phyloP scores from a whole-genome alignment of 2,888 invertebrate species.

The Chrysolina haemoptera region DNA sequence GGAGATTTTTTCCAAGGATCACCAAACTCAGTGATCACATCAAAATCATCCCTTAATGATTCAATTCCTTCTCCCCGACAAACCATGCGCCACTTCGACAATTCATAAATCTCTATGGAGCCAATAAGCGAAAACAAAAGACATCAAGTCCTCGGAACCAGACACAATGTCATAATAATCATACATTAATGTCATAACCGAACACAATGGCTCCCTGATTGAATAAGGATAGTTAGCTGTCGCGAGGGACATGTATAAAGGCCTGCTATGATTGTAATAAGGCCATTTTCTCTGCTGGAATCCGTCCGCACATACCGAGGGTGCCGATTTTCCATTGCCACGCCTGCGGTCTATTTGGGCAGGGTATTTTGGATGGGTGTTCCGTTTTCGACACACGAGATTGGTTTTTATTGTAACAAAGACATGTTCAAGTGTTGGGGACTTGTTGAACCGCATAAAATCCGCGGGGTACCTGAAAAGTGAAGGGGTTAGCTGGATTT shows the following conservation, averaged over 20 bases:
- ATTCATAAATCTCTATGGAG: slow-evolving; percentile 10
- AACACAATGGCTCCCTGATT: slow-evolving; percentile 60
- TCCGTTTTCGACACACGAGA: background rate
- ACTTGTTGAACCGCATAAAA: background rate
- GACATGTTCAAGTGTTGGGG: background rate
- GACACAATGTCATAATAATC: slow-evolving; percentile 56
- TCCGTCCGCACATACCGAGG: slow-evolving; percentile 35
- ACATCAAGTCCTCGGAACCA: slow-evolving; percentile 26
- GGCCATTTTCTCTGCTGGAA: slow-evolving; percentile 58
- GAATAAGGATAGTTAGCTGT: slow-evolving; percentile 61
- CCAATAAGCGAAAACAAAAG: slow-evolving; percentile 42
- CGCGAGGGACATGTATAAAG: slow-evolving; percentile 49
- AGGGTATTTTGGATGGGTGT: background rate
- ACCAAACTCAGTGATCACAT: too few relatives aligned
- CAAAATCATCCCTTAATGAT: too few relatives aligned
- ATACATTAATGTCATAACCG: slow-evolving; percentile 42
- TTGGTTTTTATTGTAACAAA: slow-evolving; percentile 19
- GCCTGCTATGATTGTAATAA: slow-evolving; percentile 58
- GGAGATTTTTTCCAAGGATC: too few relatives aligned
- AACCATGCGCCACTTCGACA: background rate
- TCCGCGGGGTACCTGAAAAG: background rate
- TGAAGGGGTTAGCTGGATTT: too few relatives aligned
- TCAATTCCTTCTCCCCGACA: background rate
- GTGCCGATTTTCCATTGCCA: slow-evolving; percentile 34
- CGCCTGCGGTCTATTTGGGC: slow-evolving; percentile 20